Conservation (phyloP, 1,140 invertebrate species). For the Pseudoatta argentina region DNA sequence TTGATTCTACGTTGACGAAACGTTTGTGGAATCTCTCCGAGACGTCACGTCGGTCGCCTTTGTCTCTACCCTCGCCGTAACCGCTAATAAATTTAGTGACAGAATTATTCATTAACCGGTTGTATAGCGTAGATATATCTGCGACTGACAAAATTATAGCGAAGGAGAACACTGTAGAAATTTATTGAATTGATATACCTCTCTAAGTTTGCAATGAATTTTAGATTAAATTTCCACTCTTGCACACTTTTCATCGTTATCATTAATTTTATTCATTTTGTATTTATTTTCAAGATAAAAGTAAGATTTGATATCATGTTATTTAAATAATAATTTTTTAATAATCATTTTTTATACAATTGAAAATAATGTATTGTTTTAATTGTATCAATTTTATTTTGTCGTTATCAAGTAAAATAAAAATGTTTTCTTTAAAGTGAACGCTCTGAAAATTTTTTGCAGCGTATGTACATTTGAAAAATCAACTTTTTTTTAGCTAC, state of each 20-base stretch:
- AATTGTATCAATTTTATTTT: slow-evolving; percentile 1
- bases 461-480: neutral
- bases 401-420: neutral
- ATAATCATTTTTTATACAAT: neutral
- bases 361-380: neutral
- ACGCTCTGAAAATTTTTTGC: neutral
- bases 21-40: slow-evolving; percentile 34
- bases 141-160: slow-evolving; percentile 10
- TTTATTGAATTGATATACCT: slow-evolving; percentile 12
- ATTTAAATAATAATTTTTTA: neutral
- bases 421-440: neutral
- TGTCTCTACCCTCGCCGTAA: slow-evolving; percentile 26
- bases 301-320: neutral
- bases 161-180: neutral
- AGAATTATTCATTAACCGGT: slow-evolving; percentile 38
- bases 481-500: neutral
- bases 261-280: no score
- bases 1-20: slow-evolving; percentile 44
- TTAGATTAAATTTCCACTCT: neutral
- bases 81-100: slow-evolving; percentile 47
- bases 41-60: slow-evolving; percentile 20
- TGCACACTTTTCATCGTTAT: neutral
- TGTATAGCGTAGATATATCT: slow-evolving; percentile 25
- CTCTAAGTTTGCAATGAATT: neutral
- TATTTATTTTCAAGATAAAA: neutral